Percentiles rank a stretch among this genome's conserved stretches.
Conservation (phyloP, 2,797 vertebrate genomes). For the Eutrigla gurnardus region DNA sequence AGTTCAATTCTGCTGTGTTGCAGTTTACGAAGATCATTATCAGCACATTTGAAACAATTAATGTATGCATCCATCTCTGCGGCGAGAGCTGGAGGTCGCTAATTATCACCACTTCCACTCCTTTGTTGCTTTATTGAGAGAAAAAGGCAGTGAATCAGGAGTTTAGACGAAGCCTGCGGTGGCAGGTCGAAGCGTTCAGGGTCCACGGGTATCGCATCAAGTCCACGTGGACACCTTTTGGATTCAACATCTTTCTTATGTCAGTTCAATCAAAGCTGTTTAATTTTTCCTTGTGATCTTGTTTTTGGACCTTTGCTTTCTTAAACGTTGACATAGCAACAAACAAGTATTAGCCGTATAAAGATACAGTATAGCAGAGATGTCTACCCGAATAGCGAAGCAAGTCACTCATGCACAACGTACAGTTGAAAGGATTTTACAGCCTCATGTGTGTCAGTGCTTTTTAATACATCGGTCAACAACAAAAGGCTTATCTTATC, state of each 20-base stretch:
- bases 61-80: slow-evolving; percentile 67
- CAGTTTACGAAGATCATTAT: slow-evolving; percentile 72
- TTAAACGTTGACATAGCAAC: too few relatives aligned
- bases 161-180: not conserved
- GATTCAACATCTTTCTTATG: not conserved
- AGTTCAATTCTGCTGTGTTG: slow-evolving; percentile 62
- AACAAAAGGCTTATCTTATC: not conserved
- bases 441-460: not conserved
- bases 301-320: too few relatives aligned
- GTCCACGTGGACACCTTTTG: not conserved
- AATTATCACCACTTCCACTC: slow-evolving; percentile 59
- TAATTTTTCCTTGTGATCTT: too few relatives aligned
- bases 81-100: slow-evolving; percentile 61
- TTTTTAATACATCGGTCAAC: not conserved
- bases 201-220: not conserved
- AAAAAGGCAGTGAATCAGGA: slow-evolving; percentile 25
- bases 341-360: too few relatives aligned
- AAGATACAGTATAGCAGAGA: too few relatives aligned
- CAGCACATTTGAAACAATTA: slow-evolving; percentile 79
- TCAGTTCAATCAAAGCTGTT: not conserved
- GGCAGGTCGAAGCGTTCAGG: not conserved
- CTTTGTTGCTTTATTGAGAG: slow-evolving; percentile 43
- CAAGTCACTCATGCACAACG: too few relatives aligned
- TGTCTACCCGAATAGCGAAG: too few relatives aligned
- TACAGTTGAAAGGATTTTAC: too few relatives aligned